Evolutionary conservation across 2,797 vertebrate species (phyloP), one percentile per base, ranked within the genome.

Genomic region (Atherinosoma microstoma): DNA sequence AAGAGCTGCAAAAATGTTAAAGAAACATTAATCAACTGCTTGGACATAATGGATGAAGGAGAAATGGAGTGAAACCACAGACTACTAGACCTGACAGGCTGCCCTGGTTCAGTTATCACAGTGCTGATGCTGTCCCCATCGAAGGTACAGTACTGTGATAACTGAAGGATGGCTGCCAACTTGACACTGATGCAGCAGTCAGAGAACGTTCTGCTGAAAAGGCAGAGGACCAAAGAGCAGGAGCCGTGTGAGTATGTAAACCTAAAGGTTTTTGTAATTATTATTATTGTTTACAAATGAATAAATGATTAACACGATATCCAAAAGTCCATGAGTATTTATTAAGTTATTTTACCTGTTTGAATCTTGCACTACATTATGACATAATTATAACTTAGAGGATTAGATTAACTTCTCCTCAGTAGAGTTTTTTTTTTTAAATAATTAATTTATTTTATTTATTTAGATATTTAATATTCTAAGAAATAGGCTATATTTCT

Each of bases 111-210:
- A 99, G 98, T 99, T 99, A 99, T 99, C 97, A 99, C 96, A 96
- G 98, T 99, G 97, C 98, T 99, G 98, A 97, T 99, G 97, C 98
- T 99, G 97, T 99, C 96, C 95, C 91, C 96, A 96, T 96, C 96
- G 95, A 99, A 99, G 97, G 98, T 99, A 99, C 98, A 99, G 98
- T 99, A 99, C 98, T 99, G 98, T 99, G 98, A 99, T 99, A 99
- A 99, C 98, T 99, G 98, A 99, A 99, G 97, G 97, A 99, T 99
- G 98, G 97, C 95, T 95, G 98, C 97, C 98, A 97, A 95, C 97
- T 98, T 96, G 94, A 96, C 97, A 94, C 95, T 38, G 59, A n/a
- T 18, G 65, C 95, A 66, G 58, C 16, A 36, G 73, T 59, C 13
- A 18, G 42, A 72, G 40, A 51, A 30, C 22, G 9, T 59, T 66